A percentile compares a stretch with the other conserved stretches of the same genome.
Conservation (phyloP, 1,140 invertebrate species). For the Hypsibius dujardini region DNA sequence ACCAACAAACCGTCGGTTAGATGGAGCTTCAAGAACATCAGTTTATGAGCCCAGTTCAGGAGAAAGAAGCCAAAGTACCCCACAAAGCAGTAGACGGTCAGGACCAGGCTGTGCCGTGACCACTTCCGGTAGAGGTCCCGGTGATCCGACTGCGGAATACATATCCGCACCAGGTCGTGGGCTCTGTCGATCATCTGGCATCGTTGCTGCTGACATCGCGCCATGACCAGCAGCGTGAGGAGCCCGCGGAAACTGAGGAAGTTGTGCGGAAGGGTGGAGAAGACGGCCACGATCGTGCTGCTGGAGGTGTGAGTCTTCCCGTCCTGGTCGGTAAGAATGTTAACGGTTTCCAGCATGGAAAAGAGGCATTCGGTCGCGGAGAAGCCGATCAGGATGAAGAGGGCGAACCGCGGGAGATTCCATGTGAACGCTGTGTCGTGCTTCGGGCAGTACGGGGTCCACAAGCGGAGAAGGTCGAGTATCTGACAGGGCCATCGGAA, state of each 20-base stretch:
- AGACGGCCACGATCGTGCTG: neutral
- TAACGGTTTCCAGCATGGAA: too few relatives aligned
- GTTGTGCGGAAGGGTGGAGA: neutral
- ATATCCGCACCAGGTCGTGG: neutral
- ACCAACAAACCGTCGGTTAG: neutral
- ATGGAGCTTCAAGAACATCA: neutral
- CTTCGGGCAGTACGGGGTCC: too few relatives aligned
- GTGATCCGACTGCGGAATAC: neutral
- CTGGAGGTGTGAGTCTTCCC: too few relatives aligned
- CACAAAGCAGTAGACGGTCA: neutral
- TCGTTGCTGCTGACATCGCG: neutral
- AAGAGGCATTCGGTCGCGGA: too few relatives aligned
- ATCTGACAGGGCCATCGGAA: too few relatives aligned
- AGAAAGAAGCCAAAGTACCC: neutral
- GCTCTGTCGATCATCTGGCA: neutral
- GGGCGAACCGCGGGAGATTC: too few relatives aligned
- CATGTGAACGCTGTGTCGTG: too few relatives aligned
- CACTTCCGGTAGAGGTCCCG: neutral
- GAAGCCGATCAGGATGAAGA: too few relatives aligned
- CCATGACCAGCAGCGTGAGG: neutral
- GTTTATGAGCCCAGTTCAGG: neutral
- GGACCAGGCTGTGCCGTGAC: neutral
- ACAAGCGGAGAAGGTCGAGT: too few relatives aligned
- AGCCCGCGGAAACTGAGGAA: neutral
- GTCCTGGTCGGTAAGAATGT: too few relatives aligned